A percentile compares a stretch with the other conserved stretches of the same genome.
phyloP scores from a whole-genome alignment of 2,888 invertebrate genomes.

The Stenchaetothrips biformis region DNA sequence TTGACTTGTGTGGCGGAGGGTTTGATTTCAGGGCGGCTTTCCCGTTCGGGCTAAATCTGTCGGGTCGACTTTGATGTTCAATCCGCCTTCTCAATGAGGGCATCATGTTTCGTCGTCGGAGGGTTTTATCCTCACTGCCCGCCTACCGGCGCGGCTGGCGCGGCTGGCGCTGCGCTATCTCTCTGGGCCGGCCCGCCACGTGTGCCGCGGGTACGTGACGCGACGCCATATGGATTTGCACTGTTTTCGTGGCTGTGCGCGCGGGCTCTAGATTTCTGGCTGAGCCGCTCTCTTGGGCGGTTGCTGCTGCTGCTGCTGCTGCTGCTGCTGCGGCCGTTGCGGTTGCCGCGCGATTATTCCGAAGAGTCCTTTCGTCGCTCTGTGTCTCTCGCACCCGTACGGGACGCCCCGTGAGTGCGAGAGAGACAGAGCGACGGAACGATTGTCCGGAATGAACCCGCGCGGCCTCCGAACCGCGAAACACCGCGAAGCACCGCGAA shows the following conservation, averaged over 20 bases:
- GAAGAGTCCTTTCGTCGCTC: too few relatives aligned
- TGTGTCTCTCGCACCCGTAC: too few relatives aligned
- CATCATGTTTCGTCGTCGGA: too few relatives aligned
- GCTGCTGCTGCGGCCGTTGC: background rate
- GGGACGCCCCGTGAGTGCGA: background rate
- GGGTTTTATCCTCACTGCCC: too few relatives aligned
- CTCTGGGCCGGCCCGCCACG: constrained; percentile 43
- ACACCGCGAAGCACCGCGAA: background rate
- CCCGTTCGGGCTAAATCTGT: too few relatives aligned
- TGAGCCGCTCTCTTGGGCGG: background rate
- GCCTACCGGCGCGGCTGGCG: too few relatives aligned
- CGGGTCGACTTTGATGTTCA: too few relatives aligned
- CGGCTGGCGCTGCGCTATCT: too few relatives aligned
- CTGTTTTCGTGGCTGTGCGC: background rate
- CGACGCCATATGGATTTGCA: background rate
- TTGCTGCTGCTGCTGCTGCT: background rate
- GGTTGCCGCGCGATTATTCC: background rate
- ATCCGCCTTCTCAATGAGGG: too few relatives aligned
- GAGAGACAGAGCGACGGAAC: background rate
- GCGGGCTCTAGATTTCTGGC: background rate
- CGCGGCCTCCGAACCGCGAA: background rate
- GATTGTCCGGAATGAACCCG: background rate
- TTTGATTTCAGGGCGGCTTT: too few relatives aligned
- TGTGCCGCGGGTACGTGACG: background rate
- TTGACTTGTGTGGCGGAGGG: too few relatives aligned